phyloP scores from a whole-genome alignment of 2,113 vertebrate genomes.

The Chaetura pelagica region DNA sequence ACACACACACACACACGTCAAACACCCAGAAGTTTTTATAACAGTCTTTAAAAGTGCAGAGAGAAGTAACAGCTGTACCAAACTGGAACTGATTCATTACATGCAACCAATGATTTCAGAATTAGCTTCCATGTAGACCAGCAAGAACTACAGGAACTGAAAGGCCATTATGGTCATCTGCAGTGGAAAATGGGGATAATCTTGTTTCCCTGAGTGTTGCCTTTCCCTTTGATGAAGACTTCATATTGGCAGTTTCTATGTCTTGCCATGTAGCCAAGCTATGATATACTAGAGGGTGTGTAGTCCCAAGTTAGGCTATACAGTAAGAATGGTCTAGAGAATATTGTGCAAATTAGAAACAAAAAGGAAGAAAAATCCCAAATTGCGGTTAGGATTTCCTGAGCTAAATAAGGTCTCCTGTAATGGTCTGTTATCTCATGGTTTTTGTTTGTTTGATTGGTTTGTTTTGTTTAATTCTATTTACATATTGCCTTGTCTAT shows the following conservation, averaged over 20 bases:
- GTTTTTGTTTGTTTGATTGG: not conserved
- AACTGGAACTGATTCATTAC: not conserved
- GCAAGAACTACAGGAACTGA: not conserved
- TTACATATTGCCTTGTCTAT: slow-evolving; percentile 58
- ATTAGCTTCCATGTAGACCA: not conserved
- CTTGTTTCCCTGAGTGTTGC: not conserved
- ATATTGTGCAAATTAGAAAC: not conserved
- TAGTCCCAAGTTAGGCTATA: not conserved
- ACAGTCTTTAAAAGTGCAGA: not conserved
- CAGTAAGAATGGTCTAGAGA: not conserved
- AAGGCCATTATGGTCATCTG: not conserved
- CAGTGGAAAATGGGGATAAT: not conserved
- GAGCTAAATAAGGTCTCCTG: not conserved
- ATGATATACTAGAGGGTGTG: not conserved
- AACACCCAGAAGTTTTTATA: not conserved
- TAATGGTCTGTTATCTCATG: not conserved
- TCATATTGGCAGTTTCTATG: not conserved
- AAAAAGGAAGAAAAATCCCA: not conserved
- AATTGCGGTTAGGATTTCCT: not conserved
- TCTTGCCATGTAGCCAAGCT: not conserved
- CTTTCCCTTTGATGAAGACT: not conserved
- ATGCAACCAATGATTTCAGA: not conserved
- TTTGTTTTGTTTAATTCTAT: not conserved
- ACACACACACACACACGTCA: not conserved
- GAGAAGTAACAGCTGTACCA: not conserved